Base-by-base conservation (phyloP, 30 jellyfish, hydroid and myxozoan genomes). In the Kudoa iwatai region DNA sequence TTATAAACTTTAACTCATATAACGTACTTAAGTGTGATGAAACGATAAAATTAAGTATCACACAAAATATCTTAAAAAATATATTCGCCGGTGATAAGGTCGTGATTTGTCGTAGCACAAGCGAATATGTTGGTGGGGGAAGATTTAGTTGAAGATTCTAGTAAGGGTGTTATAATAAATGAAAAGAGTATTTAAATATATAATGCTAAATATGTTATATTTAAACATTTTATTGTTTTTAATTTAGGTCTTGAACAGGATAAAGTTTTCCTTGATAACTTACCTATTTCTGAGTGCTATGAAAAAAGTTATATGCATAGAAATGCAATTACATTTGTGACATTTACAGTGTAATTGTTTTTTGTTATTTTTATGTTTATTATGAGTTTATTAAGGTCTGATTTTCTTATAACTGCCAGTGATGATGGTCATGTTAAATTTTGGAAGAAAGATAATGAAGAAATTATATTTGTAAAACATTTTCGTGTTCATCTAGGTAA, bases 241-340 rank as follows among this genome's bases (percentile, higher is more conserved):
- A 4, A 28, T 49, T 46, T 24, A 54, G 74, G 36, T 26, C 52
- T 59, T 38, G 86, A 55, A 32, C 59, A 58, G 55, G 92, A 60
- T 23, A 52, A 57, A 17, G 71, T 51, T 24, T 69, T 58, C 49
- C 21, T 69, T 12, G 46, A 54, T 18, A 69, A 53, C 34, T 39
- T 69, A 23, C 92, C 92, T 10, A 53, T 65, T 3, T 74, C 83
- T 3, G 92, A 69, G 49, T 40, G 62, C n/a, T 69, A 69, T 34
- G 87, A 69, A 32, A 69, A 56, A 31, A 69, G 92, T 35, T 60
- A 23, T 17, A 69, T 69, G 92, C 92, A 69, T 32, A 48, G 92
- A 24, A 85, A 69, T 34, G 23, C 42, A 34, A 62, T 69, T 17
- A 57, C 92, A 23, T 83, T 47, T 47, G 86, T 59, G 10, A 43